phyloP scores from a whole-genome alignment of 2,113 vertebrate species.

The Albula goreensis region DNA sequence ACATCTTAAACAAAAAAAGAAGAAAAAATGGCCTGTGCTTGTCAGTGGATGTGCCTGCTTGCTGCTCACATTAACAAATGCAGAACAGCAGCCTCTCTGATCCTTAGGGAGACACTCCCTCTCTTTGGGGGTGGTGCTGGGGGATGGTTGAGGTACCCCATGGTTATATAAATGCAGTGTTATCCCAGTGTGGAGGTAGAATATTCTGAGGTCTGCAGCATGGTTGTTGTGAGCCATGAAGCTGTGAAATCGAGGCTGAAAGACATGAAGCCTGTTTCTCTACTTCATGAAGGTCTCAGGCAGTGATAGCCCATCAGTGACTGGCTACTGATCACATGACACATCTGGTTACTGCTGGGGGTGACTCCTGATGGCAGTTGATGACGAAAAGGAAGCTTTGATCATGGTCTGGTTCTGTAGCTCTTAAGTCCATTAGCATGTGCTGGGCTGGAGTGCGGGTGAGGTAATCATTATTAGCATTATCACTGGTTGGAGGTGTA shows the following conservation, averaged over 20 bases:
- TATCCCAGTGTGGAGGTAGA: too few relatives aligned
- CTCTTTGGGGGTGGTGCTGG: too few relatives aligned
- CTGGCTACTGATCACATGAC: not conserved
- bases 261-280: not conserved
- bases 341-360: not conserved
- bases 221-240: slow-evolving; percentile 5
- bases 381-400: not conserved
- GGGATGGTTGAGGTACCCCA: too few relatives aligned
- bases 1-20: too few relatives aligned
- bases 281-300: slow-evolving; percentile 14
- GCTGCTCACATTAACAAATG: too few relatives aligned
- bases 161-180: too few relatives aligned
- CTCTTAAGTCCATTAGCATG: not conserved
- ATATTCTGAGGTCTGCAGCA: too few relatives aligned
- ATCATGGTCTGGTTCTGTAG: not conserved
- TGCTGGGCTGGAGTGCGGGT: not conserved
- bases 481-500: not conserved
- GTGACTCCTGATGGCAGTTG: slow-evolving; percentile 5
- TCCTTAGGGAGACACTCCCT: too few relatives aligned
- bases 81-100: too few relatives aligned
- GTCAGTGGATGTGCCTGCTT: too few relatives aligned
- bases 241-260: not conserved
- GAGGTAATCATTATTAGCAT: not conserved
- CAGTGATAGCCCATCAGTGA: slow-evolving; percentile 3
- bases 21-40: too few relatives aligned